phyloP scores from a whole-genome alignment of 2,797 vertebrate species.

The Otolemur crassicaudatus region DNA sequence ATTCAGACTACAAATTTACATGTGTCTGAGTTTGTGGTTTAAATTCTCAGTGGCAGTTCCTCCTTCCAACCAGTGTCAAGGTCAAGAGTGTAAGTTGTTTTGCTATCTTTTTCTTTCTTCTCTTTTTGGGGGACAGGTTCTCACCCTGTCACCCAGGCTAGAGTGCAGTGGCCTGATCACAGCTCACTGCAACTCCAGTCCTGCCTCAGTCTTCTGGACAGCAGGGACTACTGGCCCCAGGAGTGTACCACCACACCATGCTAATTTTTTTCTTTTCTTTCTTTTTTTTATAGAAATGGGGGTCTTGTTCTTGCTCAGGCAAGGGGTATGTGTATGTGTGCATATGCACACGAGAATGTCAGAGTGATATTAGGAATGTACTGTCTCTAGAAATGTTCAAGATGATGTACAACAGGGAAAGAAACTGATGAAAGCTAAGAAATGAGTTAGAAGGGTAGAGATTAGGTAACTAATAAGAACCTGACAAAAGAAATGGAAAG shows the following conservation, averaged over 20 bases:
- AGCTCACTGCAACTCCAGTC: neutral
- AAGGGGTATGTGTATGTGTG: neutral
- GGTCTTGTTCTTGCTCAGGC: neutral
- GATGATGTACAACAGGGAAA: neutral
- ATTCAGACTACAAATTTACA: neutral
- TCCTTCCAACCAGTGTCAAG: neutral
- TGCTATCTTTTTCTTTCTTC: neutral
- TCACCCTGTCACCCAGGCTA: neutral
- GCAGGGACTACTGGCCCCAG: neutral
- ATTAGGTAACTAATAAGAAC: neutral
- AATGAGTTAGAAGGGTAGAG: neutral
- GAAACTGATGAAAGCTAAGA: neutral
- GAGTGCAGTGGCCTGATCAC: neutral
- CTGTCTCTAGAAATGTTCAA: neutral
- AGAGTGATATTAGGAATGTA: neutral
- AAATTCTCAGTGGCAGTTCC: neutral
- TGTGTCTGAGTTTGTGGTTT: neutral
- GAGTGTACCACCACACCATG: neutral
- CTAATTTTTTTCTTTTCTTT: neutral
- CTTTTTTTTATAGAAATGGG: neutral
- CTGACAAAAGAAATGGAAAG: neutral
- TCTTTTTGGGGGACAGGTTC: neutral
- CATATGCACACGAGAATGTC: neutral
- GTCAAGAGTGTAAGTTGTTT: neutral
- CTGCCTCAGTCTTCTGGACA: neutral